A percentile compares a stretch with the other conserved stretches of the same genome.
These are phyloP conservation scores for Notarius quadriscutis DNA, from an alignment of 2,113 vertebrate species.

Conservation along the genomic window DNA sequence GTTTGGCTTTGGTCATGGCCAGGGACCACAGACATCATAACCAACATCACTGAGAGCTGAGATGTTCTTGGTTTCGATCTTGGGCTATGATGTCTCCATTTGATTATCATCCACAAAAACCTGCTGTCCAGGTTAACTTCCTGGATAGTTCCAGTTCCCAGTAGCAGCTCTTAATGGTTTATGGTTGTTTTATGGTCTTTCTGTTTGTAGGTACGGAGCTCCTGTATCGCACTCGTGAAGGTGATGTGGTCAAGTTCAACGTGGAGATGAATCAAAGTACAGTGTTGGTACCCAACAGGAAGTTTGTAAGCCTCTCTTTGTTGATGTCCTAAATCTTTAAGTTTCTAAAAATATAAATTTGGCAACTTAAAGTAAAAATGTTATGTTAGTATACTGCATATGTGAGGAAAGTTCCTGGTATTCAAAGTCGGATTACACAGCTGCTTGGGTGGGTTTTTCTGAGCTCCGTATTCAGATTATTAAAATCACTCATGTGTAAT, in stretches of 20 bases:
- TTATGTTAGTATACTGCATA: not conserved
- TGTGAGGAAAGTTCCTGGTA: not conserved
- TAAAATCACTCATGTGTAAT: no score
- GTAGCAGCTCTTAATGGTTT: not conserved
- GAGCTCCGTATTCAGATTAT: not conserved
- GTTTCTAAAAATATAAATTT: not conserved
- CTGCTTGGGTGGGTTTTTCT: not conserved
- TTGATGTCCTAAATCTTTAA: not conserved
- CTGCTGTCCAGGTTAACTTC: not conserved
- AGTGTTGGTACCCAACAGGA: constrained; percentile 90
- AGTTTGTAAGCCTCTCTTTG: constrained; percentile 84
- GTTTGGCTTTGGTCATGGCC: no score
- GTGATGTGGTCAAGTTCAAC: constrained; percentile 83
- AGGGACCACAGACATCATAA: no score
- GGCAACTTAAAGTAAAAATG: not conserved
- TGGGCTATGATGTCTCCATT: no score
- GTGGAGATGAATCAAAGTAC: constrained; percentile 81
- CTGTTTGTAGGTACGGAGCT: constrained; percentile 83
- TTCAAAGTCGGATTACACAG: not conserved
- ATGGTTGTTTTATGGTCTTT: not conserved
- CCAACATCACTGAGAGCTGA: no score
- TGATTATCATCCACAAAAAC: no score
- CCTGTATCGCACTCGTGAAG: constrained; percentile 85
- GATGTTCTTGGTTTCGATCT: no score
- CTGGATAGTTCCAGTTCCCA: not conserved